phyloP scores from a whole-genome alignment of 2,888 invertebrate species.

The Chromoteleia sp. region DNA sequence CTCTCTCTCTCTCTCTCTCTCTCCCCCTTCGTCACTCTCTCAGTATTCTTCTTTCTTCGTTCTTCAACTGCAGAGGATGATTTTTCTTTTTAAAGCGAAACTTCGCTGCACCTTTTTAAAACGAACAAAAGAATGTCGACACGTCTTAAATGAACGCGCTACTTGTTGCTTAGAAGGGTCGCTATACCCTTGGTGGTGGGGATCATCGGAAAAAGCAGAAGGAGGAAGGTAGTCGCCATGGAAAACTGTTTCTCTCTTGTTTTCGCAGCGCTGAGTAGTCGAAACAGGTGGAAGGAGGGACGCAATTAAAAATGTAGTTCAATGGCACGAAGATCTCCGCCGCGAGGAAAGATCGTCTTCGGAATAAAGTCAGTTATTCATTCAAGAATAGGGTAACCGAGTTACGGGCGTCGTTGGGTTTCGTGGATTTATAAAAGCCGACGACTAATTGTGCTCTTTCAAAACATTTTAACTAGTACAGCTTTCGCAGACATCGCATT shows the following conservation, averaged over 20 bases:
- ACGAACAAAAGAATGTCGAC: slow-evolving; percentile 84
- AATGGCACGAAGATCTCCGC: slow-evolving; percentile 76
- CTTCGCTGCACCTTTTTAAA: slow-evolving; percentile 81
- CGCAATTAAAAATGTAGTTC: slow-evolving; percentile 85
- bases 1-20: slow-evolving; percentile 23
- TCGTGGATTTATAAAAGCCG: slow-evolving; percentile 11
- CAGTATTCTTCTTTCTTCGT: slow-evolving; percentile 14
- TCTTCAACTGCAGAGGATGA: slow-evolving; percentile 67
- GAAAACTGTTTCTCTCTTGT: slow-evolving; percentile 84
- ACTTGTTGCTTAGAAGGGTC: slow-evolving; percentile 84
- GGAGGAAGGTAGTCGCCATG: slow-evolving; percentile 70
- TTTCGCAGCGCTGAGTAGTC: slow-evolving; percentile 80
- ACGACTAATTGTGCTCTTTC: slow-evolving; percentile 33
- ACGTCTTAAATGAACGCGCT: slow-evolving; percentile 85
- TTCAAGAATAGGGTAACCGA: slow-evolving; percentile 25
- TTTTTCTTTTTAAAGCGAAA: slow-evolving; percentile 80
- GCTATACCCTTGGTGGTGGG: slow-evolving; percentile 62
- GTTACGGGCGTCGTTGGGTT: no score
- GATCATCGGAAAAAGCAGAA: slow-evolving; percentile 68
- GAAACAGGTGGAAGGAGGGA: slow-evolving; percentile 74
- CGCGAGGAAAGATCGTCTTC: slow-evolving; percentile 22
- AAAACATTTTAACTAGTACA: slow-evolving; percentile 36
- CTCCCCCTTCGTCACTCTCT: slow-evolving; percentile 11
- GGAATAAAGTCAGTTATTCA: neutral
- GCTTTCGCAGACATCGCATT: slow-evolving; percentile 45